Evolutionary conservation across 2,888 invertebrate genomes (phyloP).

Genomic region (Lasioglossum pauxillum): DNA sequence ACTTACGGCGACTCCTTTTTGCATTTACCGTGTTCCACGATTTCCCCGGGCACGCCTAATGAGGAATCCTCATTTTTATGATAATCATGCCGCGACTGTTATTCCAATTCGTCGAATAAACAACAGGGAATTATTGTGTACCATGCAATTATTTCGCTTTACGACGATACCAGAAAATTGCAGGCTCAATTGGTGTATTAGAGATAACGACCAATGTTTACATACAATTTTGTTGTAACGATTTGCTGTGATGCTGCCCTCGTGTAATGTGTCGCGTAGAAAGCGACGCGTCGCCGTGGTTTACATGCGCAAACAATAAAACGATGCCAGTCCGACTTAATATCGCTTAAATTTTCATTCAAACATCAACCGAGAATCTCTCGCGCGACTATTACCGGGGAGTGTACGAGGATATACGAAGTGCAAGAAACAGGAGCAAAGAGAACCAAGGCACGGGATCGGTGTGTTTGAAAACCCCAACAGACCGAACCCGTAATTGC

Average conservation of each 20-base stretch:
- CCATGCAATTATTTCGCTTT: constrained; percentile 21
- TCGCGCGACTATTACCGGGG: not conserved
- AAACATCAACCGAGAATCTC: not conserved
- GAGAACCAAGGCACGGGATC: not conserved
- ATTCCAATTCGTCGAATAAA: constrained; percentile 30
- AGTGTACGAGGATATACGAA: not conserved
- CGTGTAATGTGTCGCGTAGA: not conserved
- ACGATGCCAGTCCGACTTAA: not conserved
- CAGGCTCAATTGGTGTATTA: constrained; percentile 14
- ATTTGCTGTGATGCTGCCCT: not conserved
- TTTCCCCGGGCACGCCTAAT: constrained; percentile 54
- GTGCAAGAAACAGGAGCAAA: not conserved
- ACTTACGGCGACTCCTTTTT: constrained; percentile 43
- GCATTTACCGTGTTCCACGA: constrained; percentile 44
- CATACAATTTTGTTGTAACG: constrained; percentile 13
- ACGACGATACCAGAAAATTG: constrained; percentile 23
- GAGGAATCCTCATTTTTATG: constrained; percentile 41
- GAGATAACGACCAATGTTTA: constrained; percentile 24
- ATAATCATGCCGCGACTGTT: constrained; percentile 25
- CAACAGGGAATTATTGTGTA: constrained; percentile 13
- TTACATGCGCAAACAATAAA: not conserved
- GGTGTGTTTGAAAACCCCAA: not conserved
- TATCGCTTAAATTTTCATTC: not conserved
- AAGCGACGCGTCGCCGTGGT: not conserved
- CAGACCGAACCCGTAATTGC: not conserved